Evolutionary conservation across 2,888 invertebrate species (phyloP).

Genomic region (Macropis europaea): DNA sequence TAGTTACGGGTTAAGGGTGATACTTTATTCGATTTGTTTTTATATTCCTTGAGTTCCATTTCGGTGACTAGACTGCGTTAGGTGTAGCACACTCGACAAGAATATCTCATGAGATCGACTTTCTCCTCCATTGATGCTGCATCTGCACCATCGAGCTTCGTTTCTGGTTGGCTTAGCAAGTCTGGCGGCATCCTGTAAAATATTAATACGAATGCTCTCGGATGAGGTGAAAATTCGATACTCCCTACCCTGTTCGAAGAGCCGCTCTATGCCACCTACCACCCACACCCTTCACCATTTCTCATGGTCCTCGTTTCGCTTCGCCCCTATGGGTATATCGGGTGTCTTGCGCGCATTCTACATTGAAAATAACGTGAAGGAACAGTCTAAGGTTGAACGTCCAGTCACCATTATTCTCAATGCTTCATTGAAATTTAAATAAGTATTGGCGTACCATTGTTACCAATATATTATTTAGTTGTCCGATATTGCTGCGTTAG

Average conservation of each 20-base stretch:
- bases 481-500: too few species aligned
- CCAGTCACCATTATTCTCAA: too few species aligned
- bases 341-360: slow-evolving; percentile 19
- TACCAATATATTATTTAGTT: too few species aligned
- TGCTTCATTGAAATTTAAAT: too few species aligned
- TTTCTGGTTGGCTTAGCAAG: slow-evolving; percentile 44
- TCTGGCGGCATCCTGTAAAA: slow-evolving; percentile 63
- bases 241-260: slow-evolving; percentile 39
- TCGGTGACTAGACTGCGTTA: neutral
- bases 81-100: slow-evolving; percentile 11
- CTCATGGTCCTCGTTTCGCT: slow-evolving; percentile 33
- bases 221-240: slow-evolving; percentile 74
- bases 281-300: slow-evolving; percentile 13
- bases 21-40: neutral
- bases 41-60: slow-evolving; percentile 5
- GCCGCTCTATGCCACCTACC: slow-evolving; percentile 32
- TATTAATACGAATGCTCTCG: slow-evolving; percentile 72
- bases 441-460: too few species aligned
- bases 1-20: too few species aligned
- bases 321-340: slow-evolving; percentile 8
- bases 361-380: neutral
- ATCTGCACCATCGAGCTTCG: slow-evolving; percentile 53
- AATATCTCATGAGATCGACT: slow-evolving; percentile 52
- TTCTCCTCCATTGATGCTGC: slow-evolving; percentile 43
- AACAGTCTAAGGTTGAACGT: too few species aligned